Evolutionary conservation across 2,113 vertebrate genomes (phyloP).

Genomic region (Nothocercus julius): DNA sequence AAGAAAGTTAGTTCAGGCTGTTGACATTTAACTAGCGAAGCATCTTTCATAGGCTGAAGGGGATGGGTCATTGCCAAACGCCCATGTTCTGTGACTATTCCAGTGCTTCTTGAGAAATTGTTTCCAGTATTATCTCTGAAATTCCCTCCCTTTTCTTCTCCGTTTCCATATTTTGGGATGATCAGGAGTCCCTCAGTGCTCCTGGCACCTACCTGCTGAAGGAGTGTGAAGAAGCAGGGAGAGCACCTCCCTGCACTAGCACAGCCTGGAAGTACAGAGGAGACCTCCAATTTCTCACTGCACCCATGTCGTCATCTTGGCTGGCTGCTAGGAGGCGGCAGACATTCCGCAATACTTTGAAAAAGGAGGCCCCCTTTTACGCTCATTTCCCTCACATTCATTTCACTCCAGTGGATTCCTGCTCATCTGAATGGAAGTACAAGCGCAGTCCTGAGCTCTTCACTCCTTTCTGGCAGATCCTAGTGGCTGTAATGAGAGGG

Average conservation of each 20-base stretch:
- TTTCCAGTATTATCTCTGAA: not conserved
- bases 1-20: not conserved
- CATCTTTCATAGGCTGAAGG: not conserved
- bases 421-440: not conserved
- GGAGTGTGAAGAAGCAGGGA: not conserved
- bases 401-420: not conserved
- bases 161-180: not conserved
- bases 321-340: not conserved
- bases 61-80: not conserved
- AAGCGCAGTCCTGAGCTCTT: not conserved
- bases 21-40: not conserved
- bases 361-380: rapidly evolving
- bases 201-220: not conserved
- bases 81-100: not conserved
- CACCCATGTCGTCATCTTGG: not conserved
- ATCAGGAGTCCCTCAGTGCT: not conserved
- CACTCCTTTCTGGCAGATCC: not conserved
- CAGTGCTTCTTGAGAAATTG: not conserved
- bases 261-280: not conserved
- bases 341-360: not conserved
- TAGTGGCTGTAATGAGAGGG: not conserved
- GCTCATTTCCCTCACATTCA: not conserved
- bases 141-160: not conserved
- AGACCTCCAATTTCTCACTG: not conserved
- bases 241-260: rapidly evolving